These are phyloP conservation scores for Ceyx melanurus DNA, from an alignment of 2,113 vertebrate genomes.

Conservation along the genomic window DNA sequence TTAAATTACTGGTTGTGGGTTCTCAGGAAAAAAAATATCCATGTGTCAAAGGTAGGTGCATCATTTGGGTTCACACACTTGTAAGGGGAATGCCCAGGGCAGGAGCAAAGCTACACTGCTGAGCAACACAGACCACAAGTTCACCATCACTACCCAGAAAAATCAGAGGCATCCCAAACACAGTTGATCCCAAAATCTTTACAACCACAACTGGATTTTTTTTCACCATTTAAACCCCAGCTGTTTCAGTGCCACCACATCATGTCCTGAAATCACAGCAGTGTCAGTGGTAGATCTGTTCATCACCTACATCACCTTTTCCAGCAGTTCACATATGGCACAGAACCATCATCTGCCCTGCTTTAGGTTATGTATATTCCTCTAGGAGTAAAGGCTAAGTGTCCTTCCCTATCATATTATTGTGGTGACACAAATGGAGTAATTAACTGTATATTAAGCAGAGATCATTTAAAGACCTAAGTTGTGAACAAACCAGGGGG, in stretches of 20 bases:
- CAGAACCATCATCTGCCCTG: neutral
- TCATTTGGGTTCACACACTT: neutral
- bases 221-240: neutral
- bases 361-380: neutral
- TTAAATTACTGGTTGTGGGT: conserved; percentile 27
- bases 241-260: neutral
- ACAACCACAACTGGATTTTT: neutral
- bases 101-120: neutral
- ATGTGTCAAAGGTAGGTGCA: neutral
- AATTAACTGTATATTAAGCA: neutral
- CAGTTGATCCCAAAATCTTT: neutral
- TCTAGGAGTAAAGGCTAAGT: neutral
- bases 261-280: neutral
- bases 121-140: neutral
- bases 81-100: neutral
- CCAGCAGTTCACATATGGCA: accelerated
- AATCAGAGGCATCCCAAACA: neutral
- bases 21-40: neutral
- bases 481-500: neutral
- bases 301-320: neutral
- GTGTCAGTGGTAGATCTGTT: neutral
- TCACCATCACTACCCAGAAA: neutral
- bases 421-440: neutral
- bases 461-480: neutral
- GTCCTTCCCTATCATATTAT: neutral